phyloP scores from a whole-genome alignment of 2,113 vertebrate genomes.

The Dasyornis broadbenti region DNA sequence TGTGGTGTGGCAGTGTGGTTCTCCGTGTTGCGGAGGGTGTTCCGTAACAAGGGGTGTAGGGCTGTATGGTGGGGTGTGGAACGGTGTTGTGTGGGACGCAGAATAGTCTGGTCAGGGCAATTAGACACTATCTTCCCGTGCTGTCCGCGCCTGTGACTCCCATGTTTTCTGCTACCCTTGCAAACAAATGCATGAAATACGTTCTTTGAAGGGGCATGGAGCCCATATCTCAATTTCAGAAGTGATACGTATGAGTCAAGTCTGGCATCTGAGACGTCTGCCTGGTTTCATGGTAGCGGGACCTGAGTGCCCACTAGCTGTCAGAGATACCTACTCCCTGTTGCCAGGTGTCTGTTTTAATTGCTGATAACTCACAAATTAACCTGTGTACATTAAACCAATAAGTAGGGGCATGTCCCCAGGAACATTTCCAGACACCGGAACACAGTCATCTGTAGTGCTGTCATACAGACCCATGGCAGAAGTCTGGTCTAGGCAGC shows the following conservation, averaged over 20 bases:
- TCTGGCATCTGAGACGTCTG: not conserved
- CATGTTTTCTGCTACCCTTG: not conserved
- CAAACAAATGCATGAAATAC: not conserved
- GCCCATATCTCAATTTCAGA: not conserved
- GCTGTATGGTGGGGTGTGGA: rapidly evolving
- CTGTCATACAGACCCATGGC: not conserved
- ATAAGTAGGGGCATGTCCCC: not conserved
- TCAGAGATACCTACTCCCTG: not conserved
- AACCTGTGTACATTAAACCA: not conserved
- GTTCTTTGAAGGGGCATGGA: not conserved
- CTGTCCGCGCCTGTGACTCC: not conserved
- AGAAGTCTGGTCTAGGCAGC: not conserved
- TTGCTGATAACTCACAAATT: not conserved
- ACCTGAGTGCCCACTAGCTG: not conserved
- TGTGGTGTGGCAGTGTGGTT: not conserved
- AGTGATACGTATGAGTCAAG: not conserved
- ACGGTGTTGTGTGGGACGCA: rapidly evolving
- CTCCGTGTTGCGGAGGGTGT: rapidly evolving
- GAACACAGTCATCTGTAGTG: not conserved
- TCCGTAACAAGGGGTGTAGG: not conserved
- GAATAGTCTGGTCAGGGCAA: not conserved
- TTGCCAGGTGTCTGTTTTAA: not conserved
- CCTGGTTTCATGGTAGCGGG: not conserved
- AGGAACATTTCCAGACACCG: not conserved
- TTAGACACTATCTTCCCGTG: rapidly evolving